These are phyloP conservation scores for Psittacus erithacus DNA, from an alignment of 2,113 vertebrate genomes.

Conservation along the genomic window DNA sequence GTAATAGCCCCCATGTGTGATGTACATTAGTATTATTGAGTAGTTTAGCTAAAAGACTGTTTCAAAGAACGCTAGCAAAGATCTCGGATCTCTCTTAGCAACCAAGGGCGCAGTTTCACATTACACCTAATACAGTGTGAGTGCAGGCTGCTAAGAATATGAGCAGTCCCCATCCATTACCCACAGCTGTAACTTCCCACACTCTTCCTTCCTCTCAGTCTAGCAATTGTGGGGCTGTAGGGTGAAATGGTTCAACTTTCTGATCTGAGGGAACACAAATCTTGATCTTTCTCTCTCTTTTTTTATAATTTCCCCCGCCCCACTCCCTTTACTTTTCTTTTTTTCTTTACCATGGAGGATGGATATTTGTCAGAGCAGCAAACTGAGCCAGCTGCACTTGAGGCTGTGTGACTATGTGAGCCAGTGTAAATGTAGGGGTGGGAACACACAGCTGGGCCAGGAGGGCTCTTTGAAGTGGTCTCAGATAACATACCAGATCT, in stretches of 20 bases:
- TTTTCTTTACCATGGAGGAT: background rate
- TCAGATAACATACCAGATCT: constrained; percentile 4
- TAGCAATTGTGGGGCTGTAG: background rate
- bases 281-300: background rate
- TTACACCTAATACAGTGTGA: constrained; percentile 42
- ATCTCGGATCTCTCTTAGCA: constrained; percentile 55
- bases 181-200: constrained; percentile 33
- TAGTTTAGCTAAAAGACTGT: background rate
- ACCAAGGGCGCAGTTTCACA: constrained; percentile 49
- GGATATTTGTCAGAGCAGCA: background rate
- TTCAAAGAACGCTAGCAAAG: constrained; percentile 21
- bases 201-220: constrained; percentile 30
- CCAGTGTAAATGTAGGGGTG: background rate
- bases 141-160: constrained; percentile 38
- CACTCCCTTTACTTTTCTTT: no score
- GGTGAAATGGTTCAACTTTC: constrained; percentile 13
- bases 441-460: background rate
- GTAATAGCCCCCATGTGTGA: background rate
- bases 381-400: background rate
- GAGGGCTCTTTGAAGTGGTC: constrained; percentile 27
- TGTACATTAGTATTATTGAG: background rate
- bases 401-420: background rate
- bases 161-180: constrained; percentile 37
- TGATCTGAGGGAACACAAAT: background rate
- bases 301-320: background rate